Conservation (phyloP, 92 coral and sea anemone species). For the Isaurus tuberculatus region DNA sequence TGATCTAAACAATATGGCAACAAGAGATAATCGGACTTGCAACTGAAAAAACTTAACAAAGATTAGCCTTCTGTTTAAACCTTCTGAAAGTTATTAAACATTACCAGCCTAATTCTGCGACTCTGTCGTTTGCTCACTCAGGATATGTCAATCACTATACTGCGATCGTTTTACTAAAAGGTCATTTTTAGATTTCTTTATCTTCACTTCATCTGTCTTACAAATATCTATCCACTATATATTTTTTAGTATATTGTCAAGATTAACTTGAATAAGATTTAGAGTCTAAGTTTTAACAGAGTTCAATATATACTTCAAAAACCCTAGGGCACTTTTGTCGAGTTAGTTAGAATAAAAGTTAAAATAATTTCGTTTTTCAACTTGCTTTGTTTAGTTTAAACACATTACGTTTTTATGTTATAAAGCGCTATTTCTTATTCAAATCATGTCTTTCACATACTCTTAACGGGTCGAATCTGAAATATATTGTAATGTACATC, state of each 20-base stretch:
- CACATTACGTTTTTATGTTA: neutral
- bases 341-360: neutral
- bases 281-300: neutral
- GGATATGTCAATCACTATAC: no score
- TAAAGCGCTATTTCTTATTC: neutral
- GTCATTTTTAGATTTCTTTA: no score
- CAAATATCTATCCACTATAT: neutral
- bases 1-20: conserved; percentile 15
- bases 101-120: neutral
- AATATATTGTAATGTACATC: neutral
- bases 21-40: neutral
- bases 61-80: neutral
- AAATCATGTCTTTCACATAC: conserved; percentile 3
- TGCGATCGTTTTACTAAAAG: no score
- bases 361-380: neutral
- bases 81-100: neutral
- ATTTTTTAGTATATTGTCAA: neutral
- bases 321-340: neutral
- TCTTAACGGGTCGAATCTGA: neutral
- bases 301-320: neutral
- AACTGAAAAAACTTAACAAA: no score
- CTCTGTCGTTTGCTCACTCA: no score
- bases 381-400: conserved; percentile 9
- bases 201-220: neutral
- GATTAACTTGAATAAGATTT: no score